Evolutionary conservation across 2,113 vertebrate genomes (phyloP), one percentile per base, ranked within the genome.

Genomic region (Leuciscus idus): DNA sequence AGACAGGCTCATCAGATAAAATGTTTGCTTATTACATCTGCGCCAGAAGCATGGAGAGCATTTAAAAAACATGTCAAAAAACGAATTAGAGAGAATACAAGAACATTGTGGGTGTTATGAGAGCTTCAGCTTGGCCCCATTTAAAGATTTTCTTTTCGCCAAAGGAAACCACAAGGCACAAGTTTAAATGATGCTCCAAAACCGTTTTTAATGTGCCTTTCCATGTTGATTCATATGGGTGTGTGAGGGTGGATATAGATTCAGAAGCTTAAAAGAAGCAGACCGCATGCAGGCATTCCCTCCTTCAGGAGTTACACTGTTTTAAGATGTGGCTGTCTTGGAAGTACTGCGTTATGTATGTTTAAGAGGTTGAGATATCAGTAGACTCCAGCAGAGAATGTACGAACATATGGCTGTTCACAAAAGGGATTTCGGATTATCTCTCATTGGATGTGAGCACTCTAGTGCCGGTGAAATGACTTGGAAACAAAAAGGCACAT

Each of bases 371-470:
- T 81, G 75, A 28, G 78, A 87, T 87, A 87, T 87, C 83, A 48
- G 11, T 19, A 76, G 86, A 82, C 57, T 59, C 80, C 36, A 84
- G 82, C 73, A 23, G 70, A 48, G 66, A 83, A 9, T 26, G 64
- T 83, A 50, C 12, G 12, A 79, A 86, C 52, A 83, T 82, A 33
- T 17, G 26, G 66, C 39, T 81, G 78, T 64, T 86, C 81, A 85
- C 73, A 88, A 89, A 81, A 87, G 74, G 72, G 88, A 72, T 84
- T 89, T 82, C 39, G 70, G 83, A 89, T 87, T 43, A 90, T 85
- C 85, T 84, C 21, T 75, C 39, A 12, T 36, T 30, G 52, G 72
- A 81, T 52, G 64, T 3, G 23, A 86, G 61, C 70, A 84, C 76
- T 73, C 15, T 39, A 55, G 66, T 23, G 55, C 86, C 26, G 36